Evolutionary conservation across 2,113 vertebrate species (phyloP).

Genomic region (Spheniscus mendiculus): DNA sequence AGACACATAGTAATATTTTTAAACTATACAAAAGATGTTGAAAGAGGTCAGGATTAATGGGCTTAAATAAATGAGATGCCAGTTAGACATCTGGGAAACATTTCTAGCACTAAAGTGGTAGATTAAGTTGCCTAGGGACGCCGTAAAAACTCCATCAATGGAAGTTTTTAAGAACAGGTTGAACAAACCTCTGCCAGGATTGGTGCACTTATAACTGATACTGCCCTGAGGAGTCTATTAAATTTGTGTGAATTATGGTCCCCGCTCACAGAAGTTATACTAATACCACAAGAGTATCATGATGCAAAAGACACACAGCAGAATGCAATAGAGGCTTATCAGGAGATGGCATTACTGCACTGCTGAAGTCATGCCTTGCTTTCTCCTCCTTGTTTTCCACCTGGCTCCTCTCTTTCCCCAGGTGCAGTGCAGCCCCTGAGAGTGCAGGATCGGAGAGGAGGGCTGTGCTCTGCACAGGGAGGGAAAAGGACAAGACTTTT

Average conservation of each 20-base stretch:
- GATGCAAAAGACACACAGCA: not conserved
- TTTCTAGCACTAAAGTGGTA: not conserved
- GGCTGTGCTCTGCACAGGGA: not conserved
- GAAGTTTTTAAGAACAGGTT: slow-evolving; percentile 34
- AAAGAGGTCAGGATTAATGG: slow-evolving; percentile 2
- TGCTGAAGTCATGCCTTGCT: not conserved
- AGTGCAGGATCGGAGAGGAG: rapidly evolving
- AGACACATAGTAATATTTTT: not conserved
- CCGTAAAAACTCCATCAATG: not conserved
- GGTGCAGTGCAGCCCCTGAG: no score
- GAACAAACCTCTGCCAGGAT: not conserved
- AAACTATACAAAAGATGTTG: not conserved
- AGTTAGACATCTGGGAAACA: slow-evolving; percentile 1
- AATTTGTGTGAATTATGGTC: not conserved
- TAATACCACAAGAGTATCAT: not conserved
- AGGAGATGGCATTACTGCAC: not conserved
- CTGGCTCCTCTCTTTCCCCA: not conserved
- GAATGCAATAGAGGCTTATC: not conserved
- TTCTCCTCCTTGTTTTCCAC: not conserved
- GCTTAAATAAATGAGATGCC: slow-evolving; percentile 3
- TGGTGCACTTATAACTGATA: not conserved
- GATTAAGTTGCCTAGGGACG: not conserved
- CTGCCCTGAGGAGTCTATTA: slow-evolving; percentile 5
- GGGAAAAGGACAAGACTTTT: not conserved
- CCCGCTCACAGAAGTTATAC: not conserved